Percentiles rank a stretch among this genome's conserved stretches.
Evolutionary conservation across 1,140 invertebrate species (phyloP).

Genomic region (Phortica variegata): DNA sequence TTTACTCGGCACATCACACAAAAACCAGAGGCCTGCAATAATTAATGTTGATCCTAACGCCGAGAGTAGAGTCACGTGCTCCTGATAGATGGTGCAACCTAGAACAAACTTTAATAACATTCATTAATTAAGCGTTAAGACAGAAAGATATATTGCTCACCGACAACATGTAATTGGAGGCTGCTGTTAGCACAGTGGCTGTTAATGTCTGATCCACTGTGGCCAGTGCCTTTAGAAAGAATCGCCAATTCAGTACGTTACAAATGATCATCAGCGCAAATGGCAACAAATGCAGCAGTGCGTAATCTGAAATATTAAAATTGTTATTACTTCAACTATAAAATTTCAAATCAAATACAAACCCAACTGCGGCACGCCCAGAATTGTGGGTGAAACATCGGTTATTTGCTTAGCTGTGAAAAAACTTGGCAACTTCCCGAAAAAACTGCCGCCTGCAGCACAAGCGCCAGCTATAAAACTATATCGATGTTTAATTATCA

Average conservation of each 20-base stretch:
- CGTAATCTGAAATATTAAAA: slow-evolving; percentile 14
- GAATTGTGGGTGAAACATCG: too few relatives aligned
- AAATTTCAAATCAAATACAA: background rate
- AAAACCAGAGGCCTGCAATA: slow-evolving; percentile 40
- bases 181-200: slow-evolving; percentile 60
- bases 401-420: slow-evolving; percentile 19
- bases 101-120: slow-evolving; percentile 32
- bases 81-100: slow-evolving; percentile 32
- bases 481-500: slow-evolving; percentile 37
- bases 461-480: slow-evolving; percentile 42
- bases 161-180: slow-evolving; percentile 63
- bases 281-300: slow-evolving; percentile 25
- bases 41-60: slow-evolving; percentile 38
- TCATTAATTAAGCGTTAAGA: background rate
- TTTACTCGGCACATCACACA: slow-evolving; percentile 23
- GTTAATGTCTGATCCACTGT: slow-evolving; percentile 61
- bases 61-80: slow-evolving; percentile 32
- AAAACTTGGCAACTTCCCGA: slow-evolving; percentile 42
- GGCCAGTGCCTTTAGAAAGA: slow-evolving; percentile 63
- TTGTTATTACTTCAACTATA: background rate
- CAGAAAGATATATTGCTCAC: slow-evolving; percentile 43
- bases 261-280: slow-evolving; percentile 60
- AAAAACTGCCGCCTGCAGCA: slow-evolving; percentile 48
- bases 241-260: slow-evolving; percentile 62
- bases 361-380: too few relatives aligned